phyloP scores from a whole-genome alignment of 2,888 invertebrate genomes.

The Thyatira batis region DNA sequence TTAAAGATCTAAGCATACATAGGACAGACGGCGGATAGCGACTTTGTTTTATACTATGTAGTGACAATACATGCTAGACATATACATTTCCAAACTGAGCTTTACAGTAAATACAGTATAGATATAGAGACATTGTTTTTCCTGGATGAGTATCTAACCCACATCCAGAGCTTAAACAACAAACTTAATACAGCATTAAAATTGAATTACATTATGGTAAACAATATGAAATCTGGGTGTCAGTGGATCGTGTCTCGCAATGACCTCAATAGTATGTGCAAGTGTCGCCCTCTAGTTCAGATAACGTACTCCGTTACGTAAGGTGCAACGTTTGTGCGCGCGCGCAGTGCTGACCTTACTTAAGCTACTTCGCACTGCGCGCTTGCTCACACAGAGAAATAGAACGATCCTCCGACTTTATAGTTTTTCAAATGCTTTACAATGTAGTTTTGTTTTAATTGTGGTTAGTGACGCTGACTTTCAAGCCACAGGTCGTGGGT shows the following conservation, averaged over 20 bases:
- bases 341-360: constrained; percentile 66
- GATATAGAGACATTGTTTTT: too few relatives aligned
- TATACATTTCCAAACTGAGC: too few relatives aligned
- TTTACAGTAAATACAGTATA: too few relatives aligned
- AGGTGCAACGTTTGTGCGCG: constrained; percentile 39
- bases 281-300: constrained; percentile 34
- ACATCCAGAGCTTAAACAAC: too few relatives aligned
- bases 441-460: neutral
- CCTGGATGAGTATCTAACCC: neutral
- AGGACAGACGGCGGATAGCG: too few relatives aligned
- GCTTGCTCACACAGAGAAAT: constrained; percentile 19
- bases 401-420: constrained; percentile 2
- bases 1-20: too few relatives aligned
- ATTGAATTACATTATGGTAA: too few relatives aligned
- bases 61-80: too few relatives aligned
- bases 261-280: constrained; percentile 25
- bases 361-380: constrained; percentile 52
- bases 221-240: neutral
- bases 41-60: too few relatives aligned
- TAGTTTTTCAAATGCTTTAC: neutral
- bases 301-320: constrained; percentile 42
- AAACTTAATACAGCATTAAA: too few relatives aligned
- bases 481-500: too few relatives aligned
- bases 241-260: constrained; percentile 6
- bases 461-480: too few relatives aligned